Conservation (phyloP, 2,888 invertebrate genomes). For the Stratiomys singularior region DNA sequence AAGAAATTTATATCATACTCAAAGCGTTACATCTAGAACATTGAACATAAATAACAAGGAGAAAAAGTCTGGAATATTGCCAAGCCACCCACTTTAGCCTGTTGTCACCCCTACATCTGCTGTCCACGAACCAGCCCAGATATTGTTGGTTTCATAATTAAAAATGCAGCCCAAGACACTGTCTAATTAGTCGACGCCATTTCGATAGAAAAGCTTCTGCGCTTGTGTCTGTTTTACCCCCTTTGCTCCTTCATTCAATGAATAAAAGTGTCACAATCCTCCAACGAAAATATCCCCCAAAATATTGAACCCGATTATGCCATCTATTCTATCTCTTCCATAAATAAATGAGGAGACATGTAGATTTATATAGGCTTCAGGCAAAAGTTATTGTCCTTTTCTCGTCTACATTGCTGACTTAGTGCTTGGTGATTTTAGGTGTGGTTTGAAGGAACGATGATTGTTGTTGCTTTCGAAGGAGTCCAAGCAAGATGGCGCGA, state of each 20-base stretch:
- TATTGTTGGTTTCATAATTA: constrained; percentile 43
- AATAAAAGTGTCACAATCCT: neutral
- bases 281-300: constrained; percentile 20
- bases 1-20: constrained; percentile 21
- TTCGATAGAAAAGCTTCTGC: constrained; percentile 16
- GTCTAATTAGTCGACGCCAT: constrained; percentile 43
- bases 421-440: too few species aligned
- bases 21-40: neutral
- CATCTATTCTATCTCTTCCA: constrained; percentile 16
- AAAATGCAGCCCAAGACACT: constrained; percentile 45
- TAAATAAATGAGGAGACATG: constrained; percentile 42
- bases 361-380: constrained; percentile 43
- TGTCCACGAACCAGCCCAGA: neutral
- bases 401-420: neutral
- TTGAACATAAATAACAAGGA: neutral
- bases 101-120: constrained; percentile 1
- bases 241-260: neutral
- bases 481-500: too few species aligned
- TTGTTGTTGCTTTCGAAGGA: too few species aligned
- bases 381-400: constrained; percentile 31
- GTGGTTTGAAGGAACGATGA: too few species aligned
- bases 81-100: neutral
- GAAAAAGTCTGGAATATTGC: constrained; percentile 10
- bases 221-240: constrained; percentile 4
- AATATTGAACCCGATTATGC: constrained; percentile 43